Evolutionary conservation across 2,797 vertebrate genomes (phyloP).

Genomic region (Galaxias olidus): DNA sequence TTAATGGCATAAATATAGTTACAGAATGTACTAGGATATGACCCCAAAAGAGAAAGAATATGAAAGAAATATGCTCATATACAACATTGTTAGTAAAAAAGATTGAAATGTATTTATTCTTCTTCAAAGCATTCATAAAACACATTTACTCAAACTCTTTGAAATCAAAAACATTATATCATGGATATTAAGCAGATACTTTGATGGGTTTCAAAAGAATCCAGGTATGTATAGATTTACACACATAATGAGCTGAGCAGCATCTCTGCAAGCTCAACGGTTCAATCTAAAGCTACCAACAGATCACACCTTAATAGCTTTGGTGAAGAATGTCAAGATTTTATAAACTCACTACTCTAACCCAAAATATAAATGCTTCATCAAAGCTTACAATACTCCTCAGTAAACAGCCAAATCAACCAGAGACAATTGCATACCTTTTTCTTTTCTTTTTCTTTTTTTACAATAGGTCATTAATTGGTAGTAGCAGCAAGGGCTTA

Average conservation of each 20-base stretch:
- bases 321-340: slow-evolving; percentile 57
- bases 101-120: slow-evolving; percentile 59
- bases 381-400: slow-evolving; percentile 52
- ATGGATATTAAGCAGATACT: slow-evolving; percentile 60
- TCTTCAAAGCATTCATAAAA: slow-evolving; percentile 67
- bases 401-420: slow-evolving; percentile 30
- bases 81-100: slow-evolving; percentile 47
- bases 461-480: too few species aligned
- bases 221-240: slow-evolving; percentile 43
- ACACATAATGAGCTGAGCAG: slow-evolving; percentile 37
- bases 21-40: not conserved
- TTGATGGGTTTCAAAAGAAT: slow-evolving; percentile 53
- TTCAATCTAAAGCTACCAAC: slow-evolving; percentile 59
- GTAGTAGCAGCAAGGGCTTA: too few species aligned
- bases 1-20: not conserved
- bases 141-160: slow-evolving; percentile 57
- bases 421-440: not conserved
- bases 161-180: slow-evolving; percentile 47
- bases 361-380: slow-evolving; percentile 60
- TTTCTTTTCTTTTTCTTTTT: too few species aligned
- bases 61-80: slow-evolving; percentile 13
- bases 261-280: slow-evolving; percentile 32
- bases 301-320: slow-evolving; percentile 71
- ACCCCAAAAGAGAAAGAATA: not conserved
- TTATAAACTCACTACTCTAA: slow-evolving; percentile 29